Evolutionary conservation across 2,113 vertebrate species (phyloP), one percentile per base, ranked within the genome.

Genomic region (Tupaia chinensis): DNA sequence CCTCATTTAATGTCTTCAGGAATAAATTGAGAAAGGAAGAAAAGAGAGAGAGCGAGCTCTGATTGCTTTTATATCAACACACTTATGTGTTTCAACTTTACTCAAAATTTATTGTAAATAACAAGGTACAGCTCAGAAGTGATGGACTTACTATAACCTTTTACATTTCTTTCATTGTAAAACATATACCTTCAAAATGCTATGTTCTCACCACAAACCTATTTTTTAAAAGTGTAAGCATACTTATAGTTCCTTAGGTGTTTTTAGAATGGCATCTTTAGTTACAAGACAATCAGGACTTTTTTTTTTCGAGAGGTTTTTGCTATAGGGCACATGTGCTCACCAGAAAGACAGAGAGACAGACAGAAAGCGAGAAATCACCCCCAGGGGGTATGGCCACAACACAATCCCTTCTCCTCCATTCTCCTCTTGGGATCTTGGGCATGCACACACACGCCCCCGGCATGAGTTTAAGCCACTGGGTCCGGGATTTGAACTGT

Each of bases 161-260:
- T 82, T 86, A 6, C 56, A 69, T 29, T 93, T 80, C 72, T 74
- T 66, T 79, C 34, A 85, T 19, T 86, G 13, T 32, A 69, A 95
- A 90, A 20, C 7, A 93, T 22, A 85, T 20, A 77, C 22, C n/a
- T 96, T 86, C 69, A 87, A 96, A 90, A 96, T 93, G 60, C 7
- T 90, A 68, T 34, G 79, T 58, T 94, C 7, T 83, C 54, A 63
- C 25, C 27, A 84, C 20, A 92, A 85, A 92, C 34, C 10, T 77
- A 92, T 32, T 87, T 94, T 93, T 78, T 54, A 60, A 89, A 92
- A 89, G 29, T 68, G 2, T 85, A 15, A 95, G 60, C 20, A 92
- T 76, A 95, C 16, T 83, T 94, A 90, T 3, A 7, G 14, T 1
- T 91, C 82, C 82, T 87, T 32, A 73, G 44, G 90, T 53, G 70